These are phyloP conservation scores for Kryptolebias marmoratus DNA, from an alignment of 2,113 vertebrate genomes.

Conservation along the genomic window DNA sequence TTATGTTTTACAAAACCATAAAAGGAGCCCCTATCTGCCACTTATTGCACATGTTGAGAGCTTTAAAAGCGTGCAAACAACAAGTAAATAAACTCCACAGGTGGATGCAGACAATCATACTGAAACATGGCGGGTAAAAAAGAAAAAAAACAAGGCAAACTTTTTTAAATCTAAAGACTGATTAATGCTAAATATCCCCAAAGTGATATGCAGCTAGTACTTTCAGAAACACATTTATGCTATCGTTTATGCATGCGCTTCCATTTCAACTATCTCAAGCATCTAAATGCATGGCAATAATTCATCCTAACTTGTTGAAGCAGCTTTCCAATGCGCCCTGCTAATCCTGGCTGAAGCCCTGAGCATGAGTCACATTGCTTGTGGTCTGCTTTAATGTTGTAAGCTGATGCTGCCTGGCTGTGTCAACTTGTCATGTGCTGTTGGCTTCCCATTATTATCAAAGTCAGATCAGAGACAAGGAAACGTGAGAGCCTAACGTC, in stretches of 20 bases:
- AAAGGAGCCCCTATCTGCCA: background rate
- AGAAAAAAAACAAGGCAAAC: background rate
- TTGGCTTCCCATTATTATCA: conserved; percentile 30
- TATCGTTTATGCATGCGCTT: background rate
- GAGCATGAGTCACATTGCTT: conserved; percentile 34
- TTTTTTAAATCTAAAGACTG: too few relatives aligned
- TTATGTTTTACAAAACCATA: too few relatives aligned
- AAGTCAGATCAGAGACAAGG: conserved; percentile 28
- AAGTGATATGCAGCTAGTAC: background rate
- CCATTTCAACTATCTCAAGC: background rate
- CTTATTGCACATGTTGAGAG: conserved; percentile 1
- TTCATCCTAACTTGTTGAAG: conserved; percentile 5
- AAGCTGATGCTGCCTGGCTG: conserved; percentile 53
- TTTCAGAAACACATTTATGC: background rate
- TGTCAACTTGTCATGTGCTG: conserved; percentile 55
- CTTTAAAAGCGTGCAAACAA: conserved; percentile 2
- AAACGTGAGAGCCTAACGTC: background rate
- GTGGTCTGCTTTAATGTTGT: conserved; percentile 46
- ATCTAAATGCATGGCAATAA: background rate
- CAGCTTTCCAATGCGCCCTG: conserved; percentile 19
- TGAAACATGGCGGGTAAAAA: background rate
- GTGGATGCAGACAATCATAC: background rate
- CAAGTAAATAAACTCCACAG: conserved; percentile 1
- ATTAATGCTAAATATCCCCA: background rate
- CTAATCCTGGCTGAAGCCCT: conserved; percentile 25